Evolutionary conservation across 2,113 vertebrate species (phyloP).

Genomic region (Callionymus lyra): DNA sequence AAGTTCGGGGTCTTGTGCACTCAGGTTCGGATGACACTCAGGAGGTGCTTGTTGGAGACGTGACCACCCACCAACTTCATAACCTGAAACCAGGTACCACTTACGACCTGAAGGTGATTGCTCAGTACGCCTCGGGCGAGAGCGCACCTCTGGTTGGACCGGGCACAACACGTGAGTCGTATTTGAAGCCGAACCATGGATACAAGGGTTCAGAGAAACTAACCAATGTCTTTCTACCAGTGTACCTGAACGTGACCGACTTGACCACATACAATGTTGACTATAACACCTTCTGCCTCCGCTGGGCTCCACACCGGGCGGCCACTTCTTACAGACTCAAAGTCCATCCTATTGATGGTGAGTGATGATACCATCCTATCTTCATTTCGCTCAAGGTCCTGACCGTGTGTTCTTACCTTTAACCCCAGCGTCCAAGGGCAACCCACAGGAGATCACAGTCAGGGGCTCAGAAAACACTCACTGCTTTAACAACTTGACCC

Average conservation of each 20-base stretch:
- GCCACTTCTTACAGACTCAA: conserved; percentile 93
- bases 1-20: conserved; percentile 5
- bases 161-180: conserved; percentile 83
- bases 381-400: no score
- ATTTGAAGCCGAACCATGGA: no score
- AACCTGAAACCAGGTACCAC: conserved; percentile 88
- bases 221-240: conserved; percentile 44
- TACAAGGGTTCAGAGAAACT: no score
- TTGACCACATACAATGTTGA: conserved; percentile 81
- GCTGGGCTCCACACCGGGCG: conserved; percentile 84
- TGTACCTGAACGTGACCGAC: conserved; percentile 91
- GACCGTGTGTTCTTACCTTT: neutral
- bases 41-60: conserved; percentile 86
- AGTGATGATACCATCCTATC: conserved; percentile 9
- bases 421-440: conserved; percentile 52
- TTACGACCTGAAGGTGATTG: conserved; percentile 86
- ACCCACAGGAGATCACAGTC: conserved; percentile 88
- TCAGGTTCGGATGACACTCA: conserved; percentile 76
- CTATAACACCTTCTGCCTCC: conserved; percentile 83
- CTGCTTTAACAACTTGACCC: conserved; percentile 83
- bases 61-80: conserved; percentile 80
- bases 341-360: conserved; percentile 81
- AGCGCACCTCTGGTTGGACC: conserved; percentile 79
- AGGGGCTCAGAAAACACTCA: conserved; percentile 79
- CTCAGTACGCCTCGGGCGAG: conserved; percentile 83